These are phyloP conservation scores for Hippocampus guttulatus DNA, from an alignment of 2,113 vertebrate genomes.

Conservation along the genomic window DNA sequence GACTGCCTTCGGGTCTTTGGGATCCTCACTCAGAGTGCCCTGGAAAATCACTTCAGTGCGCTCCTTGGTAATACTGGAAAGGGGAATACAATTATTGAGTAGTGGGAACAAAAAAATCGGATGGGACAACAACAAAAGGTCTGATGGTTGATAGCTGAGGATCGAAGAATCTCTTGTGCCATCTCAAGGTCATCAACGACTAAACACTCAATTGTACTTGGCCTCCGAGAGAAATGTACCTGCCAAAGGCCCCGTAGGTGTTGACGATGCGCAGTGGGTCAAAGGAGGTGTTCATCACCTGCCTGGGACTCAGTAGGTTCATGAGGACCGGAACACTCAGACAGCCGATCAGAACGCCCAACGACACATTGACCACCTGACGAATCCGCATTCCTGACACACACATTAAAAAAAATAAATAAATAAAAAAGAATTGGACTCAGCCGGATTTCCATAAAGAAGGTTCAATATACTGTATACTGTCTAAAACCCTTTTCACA, in stretches of 20 bases:
- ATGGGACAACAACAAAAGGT: not conserved
- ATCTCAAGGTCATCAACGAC: not conserved
- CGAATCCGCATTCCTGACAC: constrained; percentile 71
- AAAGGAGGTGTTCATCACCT: constrained; percentile 95
- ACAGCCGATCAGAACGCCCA: constrained; percentile 80
- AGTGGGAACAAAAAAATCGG: not conserved
- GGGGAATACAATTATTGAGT: not conserved
- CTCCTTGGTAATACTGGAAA: constrained; percentile 85
- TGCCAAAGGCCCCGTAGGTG: constrained; percentile 95
- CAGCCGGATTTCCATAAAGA: not conserved
- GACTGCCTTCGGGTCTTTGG: constrained; percentile 71
- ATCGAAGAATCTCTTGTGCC: not conserved
- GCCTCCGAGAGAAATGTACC: constrained; percentile 67
- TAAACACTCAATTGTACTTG: not conserved
- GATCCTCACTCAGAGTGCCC: constrained; percentile 81
- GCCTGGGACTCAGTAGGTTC: constrained; percentile 84
- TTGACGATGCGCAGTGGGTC: constrained; percentile 90
- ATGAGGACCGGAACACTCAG: constrained; percentile 88
- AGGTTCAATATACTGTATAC: too few species aligned
- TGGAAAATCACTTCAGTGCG: constrained; percentile 91
- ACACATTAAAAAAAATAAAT: not conserved
- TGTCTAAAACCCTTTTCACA: too few species aligned
- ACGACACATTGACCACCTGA: constrained; percentile 70
- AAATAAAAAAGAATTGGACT: not conserved
- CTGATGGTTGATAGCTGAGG: not conserved